A percentile compares a stretch with the other conserved stretches of the same genome.
These are phyloP conservation scores for Sebastes ruberrimus DNA, from an alignment of 2,797 vertebrate species.

Conservation along the genomic window DNA sequence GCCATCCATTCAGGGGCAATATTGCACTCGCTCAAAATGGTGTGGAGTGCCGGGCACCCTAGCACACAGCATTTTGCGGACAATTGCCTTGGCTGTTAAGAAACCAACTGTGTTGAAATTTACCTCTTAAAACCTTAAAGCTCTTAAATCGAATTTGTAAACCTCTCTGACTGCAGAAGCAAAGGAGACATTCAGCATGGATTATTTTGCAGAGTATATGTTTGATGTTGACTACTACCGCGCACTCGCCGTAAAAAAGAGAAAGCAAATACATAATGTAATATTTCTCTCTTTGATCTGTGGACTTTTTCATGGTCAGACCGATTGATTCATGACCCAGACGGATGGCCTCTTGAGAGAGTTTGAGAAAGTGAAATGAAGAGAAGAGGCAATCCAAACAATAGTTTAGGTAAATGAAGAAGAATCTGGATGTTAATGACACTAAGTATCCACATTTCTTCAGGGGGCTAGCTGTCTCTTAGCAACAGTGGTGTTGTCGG, in stretches of 20 bases:
- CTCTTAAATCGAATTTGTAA: background rate
- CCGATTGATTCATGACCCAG: constrained; percentile 10
- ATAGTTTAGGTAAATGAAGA: constrained; percentile 57
- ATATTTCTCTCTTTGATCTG: constrained; percentile 32
- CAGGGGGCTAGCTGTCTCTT: constrained; percentile 55
- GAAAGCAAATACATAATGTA: background rate
- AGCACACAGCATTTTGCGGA: background rate
- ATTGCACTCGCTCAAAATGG: constrained; percentile 28
- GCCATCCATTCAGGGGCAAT: constrained; percentile 13
- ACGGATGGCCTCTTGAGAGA: constrained; percentile 4
- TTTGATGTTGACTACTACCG: constrained; percentile 13
- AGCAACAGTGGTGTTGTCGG: constrained; percentile 63
- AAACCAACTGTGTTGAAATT: constrained; percentile 16
- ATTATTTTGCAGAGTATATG: background rate
- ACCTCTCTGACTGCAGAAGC: background rate
- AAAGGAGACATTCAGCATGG: background rate
- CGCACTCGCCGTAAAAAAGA: background rate
- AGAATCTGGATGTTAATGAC: constrained; percentile 59
- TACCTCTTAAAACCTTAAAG: constrained; percentile 1
- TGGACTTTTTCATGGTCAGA: constrained; percentile 15
- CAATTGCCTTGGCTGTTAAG: constrained; percentile 12
- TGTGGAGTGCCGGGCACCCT: background rate
- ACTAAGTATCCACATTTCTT: constrained; percentile 43
- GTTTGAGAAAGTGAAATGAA: constrained; percentile 36
- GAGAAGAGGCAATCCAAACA: constrained; percentile 26